These are phyloP conservation scores for Lagodon rhomboides DNA, from an alignment of 2,797 vertebrate genomes.

Conservation along the genomic window DNA sequence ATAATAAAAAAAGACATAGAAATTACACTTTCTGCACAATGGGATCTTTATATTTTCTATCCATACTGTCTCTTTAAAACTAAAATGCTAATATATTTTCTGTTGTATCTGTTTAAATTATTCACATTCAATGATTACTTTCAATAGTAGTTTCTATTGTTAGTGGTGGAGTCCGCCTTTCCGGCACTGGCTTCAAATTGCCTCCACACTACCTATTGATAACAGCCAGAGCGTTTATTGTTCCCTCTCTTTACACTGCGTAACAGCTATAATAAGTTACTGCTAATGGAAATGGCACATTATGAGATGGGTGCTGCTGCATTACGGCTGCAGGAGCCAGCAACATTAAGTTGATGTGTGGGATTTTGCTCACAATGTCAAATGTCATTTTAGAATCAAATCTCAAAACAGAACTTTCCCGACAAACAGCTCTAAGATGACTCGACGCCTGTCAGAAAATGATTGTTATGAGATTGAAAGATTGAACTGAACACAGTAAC, in stretches of 20 bases:
- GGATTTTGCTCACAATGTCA: slow-evolving; percentile 21
- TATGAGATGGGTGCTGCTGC: slow-evolving; percentile 2
- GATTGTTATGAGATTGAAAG: slow-evolving; percentile 12
- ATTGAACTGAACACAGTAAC: no score
- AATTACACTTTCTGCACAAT: no score
- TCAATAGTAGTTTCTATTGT: neutral
- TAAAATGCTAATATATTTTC: neutral
- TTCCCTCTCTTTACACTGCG: neutral
- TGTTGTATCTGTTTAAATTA: neutral
- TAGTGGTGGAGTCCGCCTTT: neutral
- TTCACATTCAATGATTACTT: neutral
- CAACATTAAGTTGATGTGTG: slow-evolving; percentile 20
- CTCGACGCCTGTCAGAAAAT: slow-evolving; percentile 24
- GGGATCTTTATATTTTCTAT: neutral
- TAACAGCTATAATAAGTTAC: neutral
- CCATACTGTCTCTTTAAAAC: neutral
- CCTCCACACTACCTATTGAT: neutral
- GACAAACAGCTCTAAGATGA: slow-evolving; percentile 26
- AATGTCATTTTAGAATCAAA: slow-evolving; percentile 20
- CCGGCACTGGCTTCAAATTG: neutral
- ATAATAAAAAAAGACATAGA: no score
- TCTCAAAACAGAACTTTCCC: slow-evolving; percentile 28
- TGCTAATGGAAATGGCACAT: neutral
- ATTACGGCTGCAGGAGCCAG: slow-evolving; percentile 25
- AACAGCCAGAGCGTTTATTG: neutral